Evolutionary conservation across 2,797 vertebrate genomes (phyloP).

Genomic region (Melanogrammus aeglefinus): DNA sequence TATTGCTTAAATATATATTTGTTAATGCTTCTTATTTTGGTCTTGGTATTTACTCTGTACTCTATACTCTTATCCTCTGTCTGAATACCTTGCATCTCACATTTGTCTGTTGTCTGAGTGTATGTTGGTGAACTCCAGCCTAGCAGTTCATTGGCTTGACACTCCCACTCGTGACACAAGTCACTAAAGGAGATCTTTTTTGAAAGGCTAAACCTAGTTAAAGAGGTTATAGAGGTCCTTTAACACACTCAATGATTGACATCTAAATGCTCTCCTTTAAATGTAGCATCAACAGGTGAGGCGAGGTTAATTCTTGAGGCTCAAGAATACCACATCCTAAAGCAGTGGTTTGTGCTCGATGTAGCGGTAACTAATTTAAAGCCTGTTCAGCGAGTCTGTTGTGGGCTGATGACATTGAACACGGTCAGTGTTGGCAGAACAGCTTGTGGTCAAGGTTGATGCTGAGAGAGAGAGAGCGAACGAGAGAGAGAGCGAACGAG

Average conservation of each 20-base stretch:
- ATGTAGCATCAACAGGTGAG: not conserved
- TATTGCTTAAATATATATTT: no score
- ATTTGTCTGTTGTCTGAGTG: no score
- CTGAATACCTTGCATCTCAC: not conserved
- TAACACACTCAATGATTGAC: not conserved
- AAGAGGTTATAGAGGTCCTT: not conserved
- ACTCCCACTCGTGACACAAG: no score
- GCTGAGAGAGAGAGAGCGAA: constrained; percentile 22
- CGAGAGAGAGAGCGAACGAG: constrained; percentile 13
- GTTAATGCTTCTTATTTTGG: not conserved
- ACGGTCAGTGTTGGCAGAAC: constrained; percentile 52
- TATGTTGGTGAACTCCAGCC: no score
- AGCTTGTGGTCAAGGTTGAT: constrained; percentile 69
- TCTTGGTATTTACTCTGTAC: no score
- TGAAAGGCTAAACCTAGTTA: not conserved
- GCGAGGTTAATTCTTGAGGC: not conserved
- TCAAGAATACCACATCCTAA: not conserved
- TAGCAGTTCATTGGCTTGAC: no score
- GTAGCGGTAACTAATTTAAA: constrained; percentile 29
- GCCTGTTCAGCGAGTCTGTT: constrained; percentile 29
- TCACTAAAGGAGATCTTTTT: not conserved
- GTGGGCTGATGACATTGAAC: constrained; percentile 65
- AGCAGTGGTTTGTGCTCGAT: not conserved
- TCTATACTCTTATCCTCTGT: no score
- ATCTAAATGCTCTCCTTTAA: not conserved